Evolutionary conservation across 2,113 vertebrate genomes (phyloP), one percentile per base, ranked within the genome.

Genomic region (Ahaetulla prasina): DNA sequence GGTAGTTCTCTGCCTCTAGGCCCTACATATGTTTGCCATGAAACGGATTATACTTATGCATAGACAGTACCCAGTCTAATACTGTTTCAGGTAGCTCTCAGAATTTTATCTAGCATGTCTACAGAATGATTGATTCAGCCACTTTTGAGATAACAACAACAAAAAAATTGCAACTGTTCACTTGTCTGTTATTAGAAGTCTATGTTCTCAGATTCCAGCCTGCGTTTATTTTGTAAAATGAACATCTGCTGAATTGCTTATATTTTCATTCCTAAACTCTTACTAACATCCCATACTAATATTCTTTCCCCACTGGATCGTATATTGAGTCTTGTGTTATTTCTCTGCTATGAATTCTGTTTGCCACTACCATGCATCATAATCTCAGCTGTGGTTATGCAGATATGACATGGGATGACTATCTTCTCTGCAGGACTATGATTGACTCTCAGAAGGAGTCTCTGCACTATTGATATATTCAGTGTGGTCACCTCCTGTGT

Each of bases 361-460:
- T 97, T 96, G 89, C 52, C 87, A 89, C 16, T 94, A 94, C 47
- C 35, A 45, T 30, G n/a, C 9, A 54, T 94, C 54, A 89, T 85
- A 90, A 95, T 92, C 93, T 94, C 93, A 52, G 88, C 95, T 94
- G 94, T 95, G 97, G 94, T 96, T 97, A 96, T 96, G 96, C 94
- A 96, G 95, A 96, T 97, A 89, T 89, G 94, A 87, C 2, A 1
- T 90, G 89, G 93, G 93, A 85, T 96, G 95, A 93, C 49, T 88
- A 85, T 92, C 91, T 93, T 97, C 96, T 93, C 95, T 86, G 54
- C 94, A 95, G 97, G 94, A 93, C 93, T 97, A 96, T 92, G 88
- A 89, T 90, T 45, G 93, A 89, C 93, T 95, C 93, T 95, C 94
- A 94, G 91, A 91, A 22, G 95, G 90, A 87, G 85, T 92, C 43